Evolutionary conservation across 2,888 invertebrate genomes (phyloP), one percentile per base, ranked within the genome.

Genomic region (Dione vanillae): DNA sequence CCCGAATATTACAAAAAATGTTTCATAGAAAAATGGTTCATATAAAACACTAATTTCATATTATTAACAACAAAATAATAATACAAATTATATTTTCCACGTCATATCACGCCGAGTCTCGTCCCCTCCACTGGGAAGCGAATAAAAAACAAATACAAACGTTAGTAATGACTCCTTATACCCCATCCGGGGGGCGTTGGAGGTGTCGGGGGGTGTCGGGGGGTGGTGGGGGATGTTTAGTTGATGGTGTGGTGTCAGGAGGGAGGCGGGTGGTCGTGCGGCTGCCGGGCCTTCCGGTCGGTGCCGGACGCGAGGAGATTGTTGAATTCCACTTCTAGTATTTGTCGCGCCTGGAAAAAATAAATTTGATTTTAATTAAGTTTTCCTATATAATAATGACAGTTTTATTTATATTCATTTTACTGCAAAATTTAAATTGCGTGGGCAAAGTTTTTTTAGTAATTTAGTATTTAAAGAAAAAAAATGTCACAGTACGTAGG

Each of bases 251-350:
- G 88, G 79, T 92, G 93, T 93, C 92, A 93, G 91, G 93, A 91
- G 80, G 87, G 82, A 71, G 86, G 78, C 68, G 86, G 81, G 82
- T 86, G 88, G 70, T 86, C 86, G 84, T 83, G 88, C 56, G 79
- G 81, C 67, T 80, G 73, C 11, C 95, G 85, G 96, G 88, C 94
- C 78, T 96, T 93, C 83, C 97, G 95, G 86, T 98, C 98, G 72
- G 98, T 98, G 82, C 97, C 97, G 76, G 95, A 94, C 80, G 96
- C 95, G 78, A 99, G 91, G 81, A 99, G 94, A 89, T 96, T 97
- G 84, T 95, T 95, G 91, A 98, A 99, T 93, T 99, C 99, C 90
- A 97, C 94, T 86, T 99, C 98, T 83, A 99, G 94, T 82, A 96
- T 94, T 92, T 98, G 98, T 75, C 99, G 96, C 82, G 97, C 97